Percentiles rank a stretch among this genome's conserved stretches.
These are phyloP conservation scores for Heliconius hermathena DNA, from an alignment of 1,140 invertebrate species.

Conservation along the genomic window DNA sequence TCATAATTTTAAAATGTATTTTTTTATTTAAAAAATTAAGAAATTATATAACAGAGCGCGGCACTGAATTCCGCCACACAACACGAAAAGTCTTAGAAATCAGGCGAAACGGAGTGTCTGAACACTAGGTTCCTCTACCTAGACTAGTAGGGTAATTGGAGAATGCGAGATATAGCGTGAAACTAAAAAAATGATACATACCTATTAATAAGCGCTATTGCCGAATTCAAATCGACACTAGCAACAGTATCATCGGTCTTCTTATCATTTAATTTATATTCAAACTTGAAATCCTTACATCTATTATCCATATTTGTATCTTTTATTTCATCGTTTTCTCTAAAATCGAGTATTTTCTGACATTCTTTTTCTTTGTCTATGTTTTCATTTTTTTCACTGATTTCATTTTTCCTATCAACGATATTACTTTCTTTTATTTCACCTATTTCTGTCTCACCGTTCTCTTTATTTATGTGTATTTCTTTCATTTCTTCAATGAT, in stretches of 20 bases:
- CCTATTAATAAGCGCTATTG: constrained; percentile 74
- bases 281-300: constrained; percentile 30
- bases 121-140: too few species aligned
- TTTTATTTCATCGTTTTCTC: constrained; percentile 14
- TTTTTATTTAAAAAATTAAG: too few species aligned
- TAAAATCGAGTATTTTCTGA: constrained; percentile 35
- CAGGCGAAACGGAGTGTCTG: too few species aligned
- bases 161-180: not conserved
- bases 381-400: constrained; percentile 17
- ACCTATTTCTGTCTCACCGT: constrained; percentile 18
- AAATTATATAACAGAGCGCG: too few species aligned
- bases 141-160: too few species aligned
- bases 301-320: not conserved
- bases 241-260: constrained; percentile 44
- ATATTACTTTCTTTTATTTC: not conserved
- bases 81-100: too few species aligned
- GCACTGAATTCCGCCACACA: too few species aligned
- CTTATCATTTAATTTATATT: constrained; percentile 37
- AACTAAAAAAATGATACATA: constrained; percentile 39
- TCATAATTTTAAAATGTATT: too few species aligned
- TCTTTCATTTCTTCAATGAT: not conserved
- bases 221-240: constrained; percentile 66
- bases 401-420: not conserved
- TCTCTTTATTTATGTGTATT: constrained; percentile 22
- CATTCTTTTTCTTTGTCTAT: constrained; percentile 21